Evolutionary conservation across 2,888 invertebrate species (phyloP).

Genomic region (Orthosia gothica): DNA sequence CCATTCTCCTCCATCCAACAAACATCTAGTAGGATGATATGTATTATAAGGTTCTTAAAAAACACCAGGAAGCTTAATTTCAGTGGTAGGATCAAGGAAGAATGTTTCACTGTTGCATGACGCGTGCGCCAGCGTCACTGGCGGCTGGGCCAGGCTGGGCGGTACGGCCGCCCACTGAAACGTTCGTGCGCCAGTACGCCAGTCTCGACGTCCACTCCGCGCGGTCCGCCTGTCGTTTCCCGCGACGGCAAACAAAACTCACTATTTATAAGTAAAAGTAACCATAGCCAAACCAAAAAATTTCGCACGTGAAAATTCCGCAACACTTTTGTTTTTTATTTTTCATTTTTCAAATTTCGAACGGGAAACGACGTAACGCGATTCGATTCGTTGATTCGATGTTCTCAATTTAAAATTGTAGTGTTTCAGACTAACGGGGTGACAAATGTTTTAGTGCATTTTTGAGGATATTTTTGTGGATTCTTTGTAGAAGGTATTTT

Average conservation of each 20-base stretch:
- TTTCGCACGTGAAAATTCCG: conserved; percentile 71
- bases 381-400: conserved; percentile 72
- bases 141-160: conserved; percentile 83
- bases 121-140: conserved; percentile 77
- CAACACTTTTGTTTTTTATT: conserved; percentile 68
- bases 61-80: not conserved
- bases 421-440: conserved; percentile 80
- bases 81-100: conserved; percentile 14
- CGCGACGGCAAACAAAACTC: conserved; percentile 73
- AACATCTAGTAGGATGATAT: no score
- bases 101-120: conserved; percentile 83
- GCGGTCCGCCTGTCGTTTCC: conserved; percentile 91
- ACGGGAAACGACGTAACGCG: conserved; percentile 82
- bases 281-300: conserved; percentile 58
- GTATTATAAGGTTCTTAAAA: not conserved
- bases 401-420: conserved; percentile 80
- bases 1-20: no score
- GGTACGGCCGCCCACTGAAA: conserved; percentile 87
- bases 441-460: conserved; percentile 77
- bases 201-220: conserved; percentile 92
- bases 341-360: conserved; percentile 69
- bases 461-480: conserved; percentile 79
- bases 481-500: conserved; percentile 79
- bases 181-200: conserved; percentile 77
- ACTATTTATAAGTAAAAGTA: conserved; percentile 64